Evolutionary conservation across 2,113 vertebrate species (phyloP), one percentile per base, ranked within the genome.

Genomic region (Serinus canaria): DNA sequence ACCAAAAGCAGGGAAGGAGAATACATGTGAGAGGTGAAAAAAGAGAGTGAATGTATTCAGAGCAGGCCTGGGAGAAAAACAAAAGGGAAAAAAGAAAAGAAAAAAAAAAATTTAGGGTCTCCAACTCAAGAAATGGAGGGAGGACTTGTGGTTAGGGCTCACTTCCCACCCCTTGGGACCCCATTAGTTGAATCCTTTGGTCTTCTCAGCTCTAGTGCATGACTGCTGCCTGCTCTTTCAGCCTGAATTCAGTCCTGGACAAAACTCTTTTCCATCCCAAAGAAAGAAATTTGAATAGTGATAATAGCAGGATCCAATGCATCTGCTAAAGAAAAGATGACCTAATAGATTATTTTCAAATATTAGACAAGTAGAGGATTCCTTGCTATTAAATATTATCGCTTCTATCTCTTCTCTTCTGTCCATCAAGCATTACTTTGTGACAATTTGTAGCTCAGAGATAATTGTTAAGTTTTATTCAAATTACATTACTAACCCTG

Each of bases 281-380:
- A 49, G 20, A 25, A 44, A 70, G 53, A 46, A 52, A 91, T 35
- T 35, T 63, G 16, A 68, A 46, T 52, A 59, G 14, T 21, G 28
- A 4, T 56, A 24, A 56, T 33, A 55, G 80, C 20, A 62, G n/a
- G 25, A 60, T 31, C 27, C 37, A 86, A 37, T 27, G 28, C 13
- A 47, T 60, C 19, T 69, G 39, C 72, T 58, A 39, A 84, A 77
- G 41, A 44, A 67, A 68, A 67, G 72, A 64, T 27, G 25, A 80
- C 79, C 86, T 94, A 91, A 89, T 69, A 53, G 39, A 67, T 78
- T 95, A 89, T 95, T 97, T 96, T 84, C 83, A 93, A 95, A 91
- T 95, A 81, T 73, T 76, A 91, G 77, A 52, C 63, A 89, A 89
- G 46, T 13, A 68, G 69, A 92, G 31, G 59, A 49, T 85, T 94